Evolutionary conservation across 2,113 vertebrate genomes (phyloP).

Genomic region (Phalacrocorax carbo): DNA sequence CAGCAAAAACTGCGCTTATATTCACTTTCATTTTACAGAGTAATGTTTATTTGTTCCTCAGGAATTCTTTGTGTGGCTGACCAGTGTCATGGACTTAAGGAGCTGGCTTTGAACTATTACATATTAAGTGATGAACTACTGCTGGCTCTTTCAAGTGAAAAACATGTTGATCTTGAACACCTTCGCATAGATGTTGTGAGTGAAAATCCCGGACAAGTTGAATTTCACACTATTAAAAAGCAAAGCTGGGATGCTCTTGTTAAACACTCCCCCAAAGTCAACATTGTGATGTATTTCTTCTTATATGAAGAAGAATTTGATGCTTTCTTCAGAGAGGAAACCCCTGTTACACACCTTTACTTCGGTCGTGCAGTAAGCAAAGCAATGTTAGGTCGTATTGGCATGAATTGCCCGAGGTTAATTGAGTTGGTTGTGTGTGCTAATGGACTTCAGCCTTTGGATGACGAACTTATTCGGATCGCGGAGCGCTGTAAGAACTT

Average conservation of each 20-base stretch:
- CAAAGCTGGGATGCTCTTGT: slow-evolving; percentile 79
- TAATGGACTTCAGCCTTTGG: slow-evolving; percentile 77
- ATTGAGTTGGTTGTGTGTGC: slow-evolving; percentile 80
- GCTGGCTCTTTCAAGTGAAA: slow-evolving; percentile 77
- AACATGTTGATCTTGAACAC: slow-evolving; percentile 77
- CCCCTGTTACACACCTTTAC: slow-evolving; percentile 78
- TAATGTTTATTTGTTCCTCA: background rate
- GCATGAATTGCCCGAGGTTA: slow-evolving; percentile 75
- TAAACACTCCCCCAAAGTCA: slow-evolving; percentile 78
- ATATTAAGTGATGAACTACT: slow-evolving; percentile 78
- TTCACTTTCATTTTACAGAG: background rate
- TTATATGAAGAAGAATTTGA: slow-evolving; percentile 78
- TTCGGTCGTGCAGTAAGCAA: slow-evolving; percentile 78
- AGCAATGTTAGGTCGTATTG: slow-evolving; percentile 74
- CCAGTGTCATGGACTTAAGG: slow-evolving; percentile 78
- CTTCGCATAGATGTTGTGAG: slow-evolving; percentile 78
- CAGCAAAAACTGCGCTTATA: background rate
- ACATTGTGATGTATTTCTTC: slow-evolving; percentile 81
- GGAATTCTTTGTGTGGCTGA: slow-evolving; percentile 82
- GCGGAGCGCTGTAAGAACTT: slow-evolving; percentile 74
- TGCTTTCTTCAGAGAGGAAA: slow-evolving; percentile 78
- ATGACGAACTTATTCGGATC: slow-evolving; percentile 75
- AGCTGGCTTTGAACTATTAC: slow-evolving; percentile 80
- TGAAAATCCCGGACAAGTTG: slow-evolving; percentile 72
- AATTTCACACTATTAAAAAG: slow-evolving; percentile 77